Conservation (phyloP, 2,888 invertebrate species). For the Hyppa rectilinea region DNA sequence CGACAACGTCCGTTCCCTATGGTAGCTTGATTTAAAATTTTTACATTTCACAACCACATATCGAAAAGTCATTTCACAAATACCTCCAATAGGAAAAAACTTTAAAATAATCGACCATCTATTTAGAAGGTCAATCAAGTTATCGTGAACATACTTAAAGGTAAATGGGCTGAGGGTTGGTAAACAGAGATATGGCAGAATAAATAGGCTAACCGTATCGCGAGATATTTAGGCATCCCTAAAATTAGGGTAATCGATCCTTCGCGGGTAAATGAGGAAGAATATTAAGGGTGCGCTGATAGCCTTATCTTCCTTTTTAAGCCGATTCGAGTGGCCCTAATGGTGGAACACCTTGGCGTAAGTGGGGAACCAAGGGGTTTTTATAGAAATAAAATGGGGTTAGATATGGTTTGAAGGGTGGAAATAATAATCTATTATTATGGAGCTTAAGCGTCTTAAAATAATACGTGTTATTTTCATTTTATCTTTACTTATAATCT, state of each 20-base stretch:
- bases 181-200: constrained; percentile 70
- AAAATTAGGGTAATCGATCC: constrained; percentile 80
- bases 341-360: constrained; percentile 55
- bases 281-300: constrained; percentile 76
- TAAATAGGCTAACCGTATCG: constrained; percentile 72
- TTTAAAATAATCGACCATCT: constrained; percentile 54
- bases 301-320: constrained; percentile 77
- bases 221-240: constrained; percentile 76
- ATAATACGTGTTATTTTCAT: background rate
- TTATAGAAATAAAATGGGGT: constrained; percentile 37
- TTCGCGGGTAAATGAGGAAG: constrained; percentile 77
- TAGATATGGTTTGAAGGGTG: constrained; percentile 25
- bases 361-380: constrained; percentile 38
- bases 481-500: no score
- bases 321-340: constrained; percentile 68
- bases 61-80: constrained; percentile 33
- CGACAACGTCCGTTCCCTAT: no score
- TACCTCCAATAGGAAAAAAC: constrained; percentile 30
- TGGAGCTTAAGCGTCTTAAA: constrained; percentile 1
- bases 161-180: constrained; percentile 71
- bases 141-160: constrained; percentile 74
- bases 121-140: constrained; percentile 77
- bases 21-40: no score
- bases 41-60: background rate
- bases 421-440: constrained; percentile 42